These are phyloP conservation scores for Xiphophorus birchmanni DNA, from an alignment of 2,797 vertebrate species.

Conservation along the genomic window DNA sequence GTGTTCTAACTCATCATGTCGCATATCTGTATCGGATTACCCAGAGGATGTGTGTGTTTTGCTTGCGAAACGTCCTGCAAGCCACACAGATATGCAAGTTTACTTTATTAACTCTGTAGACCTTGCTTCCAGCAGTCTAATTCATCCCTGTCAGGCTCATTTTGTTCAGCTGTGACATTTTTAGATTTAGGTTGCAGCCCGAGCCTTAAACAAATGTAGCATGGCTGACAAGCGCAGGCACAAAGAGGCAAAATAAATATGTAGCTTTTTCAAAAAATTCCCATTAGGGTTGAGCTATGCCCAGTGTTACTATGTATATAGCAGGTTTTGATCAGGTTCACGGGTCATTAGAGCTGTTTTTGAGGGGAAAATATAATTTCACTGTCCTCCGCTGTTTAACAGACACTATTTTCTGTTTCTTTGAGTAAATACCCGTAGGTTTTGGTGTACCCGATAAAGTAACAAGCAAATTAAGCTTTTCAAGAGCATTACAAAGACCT, in stretches of 20 bases:
- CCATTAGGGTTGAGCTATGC: slow-evolving; percentile 29
- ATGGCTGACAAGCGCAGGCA: slow-evolving; percentile 64
- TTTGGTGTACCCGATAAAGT: slow-evolving; percentile 3
- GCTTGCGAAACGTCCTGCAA: slow-evolving; percentile 19
- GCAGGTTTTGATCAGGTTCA: slow-evolving; percentile 43
- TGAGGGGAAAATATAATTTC: slow-evolving; percentile 18
- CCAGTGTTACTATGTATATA: slow-evolving; percentile 27
- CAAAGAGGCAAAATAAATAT: slow-evolving; percentile 57
- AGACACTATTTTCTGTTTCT: slow-evolving; percentile 5
- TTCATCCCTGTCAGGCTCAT: slow-evolving; percentile 60
- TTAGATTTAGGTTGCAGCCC: slow-evolving; percentile 47
- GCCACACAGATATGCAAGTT: slow-evolving; percentile 14
- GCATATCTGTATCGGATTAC: background rate
- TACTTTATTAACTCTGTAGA: slow-evolving; percentile 61
- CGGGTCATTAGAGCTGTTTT: slow-evolving; percentile 58
- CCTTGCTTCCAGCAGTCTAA: slow-evolving; percentile 40
- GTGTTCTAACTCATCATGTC: slow-evolving; percentile 5
- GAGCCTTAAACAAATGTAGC: slow-evolving; percentile 46
- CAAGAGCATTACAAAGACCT: slow-evolving; percentile 26
- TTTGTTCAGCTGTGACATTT: slow-evolving; percentile 67
- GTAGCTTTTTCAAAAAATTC: slow-evolving; percentile 43
- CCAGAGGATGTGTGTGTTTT: slow-evolving; percentile 17
- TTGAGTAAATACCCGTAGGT: background rate
- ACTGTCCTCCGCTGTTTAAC: slow-evolving; percentile 14
- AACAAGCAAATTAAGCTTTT: slow-evolving; percentile 18